phyloP scores from a whole-genome alignment of 2,797 vertebrate genomes.

The Enteromius thamalakanensis region DNA sequence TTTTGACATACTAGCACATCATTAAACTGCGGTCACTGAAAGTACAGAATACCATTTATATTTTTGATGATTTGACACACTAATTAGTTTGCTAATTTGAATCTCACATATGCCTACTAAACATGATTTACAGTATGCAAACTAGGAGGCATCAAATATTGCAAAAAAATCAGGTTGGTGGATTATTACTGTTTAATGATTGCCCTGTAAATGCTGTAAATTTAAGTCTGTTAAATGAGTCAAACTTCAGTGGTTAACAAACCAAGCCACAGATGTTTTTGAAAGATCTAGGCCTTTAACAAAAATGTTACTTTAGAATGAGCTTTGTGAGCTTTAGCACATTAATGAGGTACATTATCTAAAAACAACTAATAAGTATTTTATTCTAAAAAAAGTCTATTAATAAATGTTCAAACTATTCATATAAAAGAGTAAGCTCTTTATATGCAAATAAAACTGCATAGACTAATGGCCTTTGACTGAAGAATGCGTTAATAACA shows the following conservation, averaged over 20 bases:
- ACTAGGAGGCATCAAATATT: neutral
- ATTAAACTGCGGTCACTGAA: neutral
- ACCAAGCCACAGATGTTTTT: neutral
- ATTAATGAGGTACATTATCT: neutral
- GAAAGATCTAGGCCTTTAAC: neutral
- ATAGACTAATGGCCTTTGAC: neutral
- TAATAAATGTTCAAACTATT: neutral
- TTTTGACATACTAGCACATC: neutral
- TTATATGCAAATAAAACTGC: neutral
- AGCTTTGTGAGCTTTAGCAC: too few relatives aligned
- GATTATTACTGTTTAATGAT: neutral
- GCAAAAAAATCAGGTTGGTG: neutral
- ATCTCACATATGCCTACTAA: neutral
- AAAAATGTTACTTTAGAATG: neutral
- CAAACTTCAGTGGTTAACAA: conserved; percentile 21
- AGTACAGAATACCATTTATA: neutral
- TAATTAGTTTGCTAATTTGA: neutral
- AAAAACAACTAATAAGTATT: neutral
- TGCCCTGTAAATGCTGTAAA: neutral
- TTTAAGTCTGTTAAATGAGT: neutral
- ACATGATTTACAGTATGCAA: neutral
- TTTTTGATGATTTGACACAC: neutral
- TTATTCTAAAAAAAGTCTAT: neutral
- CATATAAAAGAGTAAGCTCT: neutral
- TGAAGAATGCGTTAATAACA: neutral